Conservation (phyloP, 2,113 vertebrate genomes). For the Lontra canadensis region DNA sequence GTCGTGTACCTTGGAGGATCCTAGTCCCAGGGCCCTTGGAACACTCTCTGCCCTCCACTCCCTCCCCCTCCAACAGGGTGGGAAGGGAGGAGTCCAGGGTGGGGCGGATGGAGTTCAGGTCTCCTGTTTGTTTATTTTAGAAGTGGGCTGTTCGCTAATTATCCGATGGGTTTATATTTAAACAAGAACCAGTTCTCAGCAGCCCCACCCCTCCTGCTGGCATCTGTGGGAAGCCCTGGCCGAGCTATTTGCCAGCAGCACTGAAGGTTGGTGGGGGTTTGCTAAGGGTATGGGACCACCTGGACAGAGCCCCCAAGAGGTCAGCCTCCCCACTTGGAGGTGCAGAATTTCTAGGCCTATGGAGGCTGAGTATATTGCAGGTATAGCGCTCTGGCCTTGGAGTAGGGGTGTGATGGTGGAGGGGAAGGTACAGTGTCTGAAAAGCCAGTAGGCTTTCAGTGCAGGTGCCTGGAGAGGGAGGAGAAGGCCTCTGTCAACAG, state of each 20-base stretch:
- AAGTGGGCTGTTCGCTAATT: slow-evolving; percentile 76
- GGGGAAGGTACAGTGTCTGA: background rate
- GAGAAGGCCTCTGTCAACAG: background rate
- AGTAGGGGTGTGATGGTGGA: background rate
- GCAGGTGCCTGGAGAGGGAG: background rate
- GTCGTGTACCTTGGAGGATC: background rate
- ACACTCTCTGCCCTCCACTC: background rate
- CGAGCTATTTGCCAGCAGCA: background rate
- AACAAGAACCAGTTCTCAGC: slow-evolving; percentile 76
- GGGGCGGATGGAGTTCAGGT: slow-evolving; percentile 41
- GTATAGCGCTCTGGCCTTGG: background rate
- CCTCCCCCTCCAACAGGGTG: background rate
- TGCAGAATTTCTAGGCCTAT: background rate
- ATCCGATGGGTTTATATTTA: slow-evolving; percentile 76
- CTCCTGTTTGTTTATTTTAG: slow-evolving; percentile 74
- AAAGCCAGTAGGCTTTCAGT: background rate
- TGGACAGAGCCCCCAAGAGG: background rate
- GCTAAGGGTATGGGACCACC: background rate
- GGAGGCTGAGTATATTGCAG: background rate
- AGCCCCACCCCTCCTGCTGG: slow-evolving; percentile 54
- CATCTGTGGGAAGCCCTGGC: background rate
- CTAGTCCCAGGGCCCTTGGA: background rate
- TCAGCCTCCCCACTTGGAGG: background rate
- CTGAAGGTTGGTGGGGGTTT: background rate
- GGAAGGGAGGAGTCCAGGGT: slow-evolving; percentile 39